phyloP scores from a whole-genome alignment of 2,797 vertebrate genomes.

The Sebastes hubbsi region DNA sequence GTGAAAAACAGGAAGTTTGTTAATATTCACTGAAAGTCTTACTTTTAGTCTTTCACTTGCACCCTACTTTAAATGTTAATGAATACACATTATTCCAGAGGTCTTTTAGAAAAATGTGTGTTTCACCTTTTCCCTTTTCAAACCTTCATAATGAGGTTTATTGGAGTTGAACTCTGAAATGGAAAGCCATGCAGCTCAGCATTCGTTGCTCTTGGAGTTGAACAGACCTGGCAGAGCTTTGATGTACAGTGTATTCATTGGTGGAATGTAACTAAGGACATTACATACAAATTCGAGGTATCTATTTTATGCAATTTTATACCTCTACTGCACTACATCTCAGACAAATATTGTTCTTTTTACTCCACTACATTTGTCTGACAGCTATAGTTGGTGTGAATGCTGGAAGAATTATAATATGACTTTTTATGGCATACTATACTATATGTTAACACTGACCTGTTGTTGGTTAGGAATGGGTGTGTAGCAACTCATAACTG shows the following conservation, averaged over 20 bases:
- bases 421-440: no score
- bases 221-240: constrained; percentile 8
- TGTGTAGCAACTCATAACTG: no score
- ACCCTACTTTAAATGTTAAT: not conserved
- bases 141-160: not conserved
- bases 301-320: not conserved
- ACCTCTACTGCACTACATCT: not conserved
- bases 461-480: no score
- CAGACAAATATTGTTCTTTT: not conserved
- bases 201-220: not conserved
- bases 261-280: not conserved
- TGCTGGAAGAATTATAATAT: no score
- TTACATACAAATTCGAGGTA: rapidly evolving
- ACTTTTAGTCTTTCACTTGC: not conserved
- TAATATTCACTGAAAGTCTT: not conserved
- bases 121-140: not conserved
- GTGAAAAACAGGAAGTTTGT: not conserved
- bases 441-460: no score
- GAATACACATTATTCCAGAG: not conserved
- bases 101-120: not conserved
- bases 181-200: not conserved
- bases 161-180: not conserved
- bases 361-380: not conserved
- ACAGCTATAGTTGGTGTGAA: not conserved
- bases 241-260: not conserved